These are phyloP conservation scores for Augochlora pura DNA, from an alignment of 1,140 invertebrate genomes.

Conservation along the genomic window DNA sequence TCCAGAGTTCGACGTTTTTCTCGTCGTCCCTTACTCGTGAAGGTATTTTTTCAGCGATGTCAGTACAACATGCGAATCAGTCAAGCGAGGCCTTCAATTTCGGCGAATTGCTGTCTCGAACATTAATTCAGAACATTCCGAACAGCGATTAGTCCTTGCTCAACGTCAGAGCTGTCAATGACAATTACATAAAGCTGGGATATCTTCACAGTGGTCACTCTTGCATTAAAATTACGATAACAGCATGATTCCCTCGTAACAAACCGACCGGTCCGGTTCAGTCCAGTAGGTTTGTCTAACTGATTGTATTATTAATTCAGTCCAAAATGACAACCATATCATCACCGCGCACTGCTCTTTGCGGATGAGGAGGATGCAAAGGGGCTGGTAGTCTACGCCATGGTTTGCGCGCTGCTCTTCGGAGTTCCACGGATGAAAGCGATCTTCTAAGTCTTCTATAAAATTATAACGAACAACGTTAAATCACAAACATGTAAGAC, in stretches of 20 bases:
- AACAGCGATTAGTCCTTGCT: conserved; percentile 33
- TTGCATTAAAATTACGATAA: conserved; percentile 58
- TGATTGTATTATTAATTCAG: conserved; percentile 78
- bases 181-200: conserved; percentile 53
- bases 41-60: conserved; percentile 45
- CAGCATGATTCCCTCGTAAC: conserved; percentile 21
- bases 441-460: conserved; percentile 91
- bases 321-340: conserved; percentile 86
- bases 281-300: conserved; percentile 48
- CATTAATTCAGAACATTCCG: conserved; percentile 32
- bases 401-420: conserved; percentile 94
- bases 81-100: conserved; percentile 54
- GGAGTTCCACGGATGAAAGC: conserved; percentile 89
- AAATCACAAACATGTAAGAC: neutral
- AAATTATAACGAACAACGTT: conserved; percentile 39
- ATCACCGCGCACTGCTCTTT: conserved; percentile 75
- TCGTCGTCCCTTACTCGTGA: conserved; percentile 27
- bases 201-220: conserved; percentile 45
- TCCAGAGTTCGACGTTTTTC: conserved; percentile 33
- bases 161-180: conserved; percentile 47
- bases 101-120: conserved; percentile 36
- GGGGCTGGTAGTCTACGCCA: conserved; percentile 87
- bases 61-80: conserved; percentile 40
- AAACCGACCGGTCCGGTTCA: conserved; percentile 20
- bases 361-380: conserved; percentile 72